Conservation (phyloP, 2,113 vertebrate genomes). For the cat (Felis catus) region F.catus_Fca126_mat1.0 CM031420.1:61457001-61457500, state of each 20-base stretch:
- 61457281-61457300: background rate
- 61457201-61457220: background rate
- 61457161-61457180: background rate
- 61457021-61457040: background rate
- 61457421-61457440: slow-evolving; percentile 24
- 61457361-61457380: slow-evolving; percentile 7
- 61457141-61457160: background rate
- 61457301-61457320: background rate
- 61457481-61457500: background rate
- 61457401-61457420: background rate
- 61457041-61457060: background rate
- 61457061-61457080: background rate
- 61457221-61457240: background rate
- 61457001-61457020: background rate
- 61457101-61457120: background rate
- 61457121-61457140: background rate
- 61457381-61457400: slow-evolving; percentile 9
- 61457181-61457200: background rate
- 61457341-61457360: background rate
- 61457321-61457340: background rate
- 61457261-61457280: background rate
- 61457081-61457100: background rate
- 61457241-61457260: background rate
- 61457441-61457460: background rate
- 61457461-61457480: background rate